Evolutionary conservation across 2,113 vertebrate species (phyloP), one percentile per base, ranked within the genome.

Genomic region (Seriola dumerili): DNA sequence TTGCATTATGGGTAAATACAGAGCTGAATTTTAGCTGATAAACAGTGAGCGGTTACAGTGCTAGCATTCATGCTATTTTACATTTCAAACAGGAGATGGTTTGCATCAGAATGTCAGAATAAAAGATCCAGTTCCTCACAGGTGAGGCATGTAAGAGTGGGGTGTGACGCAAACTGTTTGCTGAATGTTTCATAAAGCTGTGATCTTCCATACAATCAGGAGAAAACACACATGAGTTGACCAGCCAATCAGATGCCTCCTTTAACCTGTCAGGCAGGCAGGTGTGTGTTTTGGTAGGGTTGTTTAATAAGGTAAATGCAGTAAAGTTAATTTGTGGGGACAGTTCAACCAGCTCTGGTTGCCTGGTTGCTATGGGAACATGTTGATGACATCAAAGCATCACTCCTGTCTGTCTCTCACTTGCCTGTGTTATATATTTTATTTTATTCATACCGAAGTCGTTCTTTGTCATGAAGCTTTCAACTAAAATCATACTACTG

Each of bases 1-100:
- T 84, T 87, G 85, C 75, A 88, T 87, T 71, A 8, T 85, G 72
- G 86, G 83, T 86, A 89, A 85, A 85, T 84, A 64, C 25, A 81
- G 69, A 64, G 50, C 69, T 62, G 36, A 62, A 52, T 17, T 48
- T 68, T 55, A 73, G 83, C 48, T 73, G 67, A 52, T 83, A 46
- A 55, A 78, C 34, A 78, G 78, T 74, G 19, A 76, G 58, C 13
- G 7, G 65, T 44, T 71, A 80, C 68, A 79, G 36, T 65, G 66
- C 34, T 75, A 76, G 75, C 69, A 50, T 25, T 86, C 70, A 87
- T 74, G 78, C 78, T 83, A 21, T 13, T 69, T 80, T 74, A 84
- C 64, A 76, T 73, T 52, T 57, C 8, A 78, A 54, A 83, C 62
- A 69, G 73, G 68, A 80, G 72, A 54, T 42, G 38, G 64, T 44